Evolutionary conservation across 2,797 vertebrate species (phyloP), one percentile per base, ranked within the genome.

Genomic region (Macropodus opercularis): DNA sequence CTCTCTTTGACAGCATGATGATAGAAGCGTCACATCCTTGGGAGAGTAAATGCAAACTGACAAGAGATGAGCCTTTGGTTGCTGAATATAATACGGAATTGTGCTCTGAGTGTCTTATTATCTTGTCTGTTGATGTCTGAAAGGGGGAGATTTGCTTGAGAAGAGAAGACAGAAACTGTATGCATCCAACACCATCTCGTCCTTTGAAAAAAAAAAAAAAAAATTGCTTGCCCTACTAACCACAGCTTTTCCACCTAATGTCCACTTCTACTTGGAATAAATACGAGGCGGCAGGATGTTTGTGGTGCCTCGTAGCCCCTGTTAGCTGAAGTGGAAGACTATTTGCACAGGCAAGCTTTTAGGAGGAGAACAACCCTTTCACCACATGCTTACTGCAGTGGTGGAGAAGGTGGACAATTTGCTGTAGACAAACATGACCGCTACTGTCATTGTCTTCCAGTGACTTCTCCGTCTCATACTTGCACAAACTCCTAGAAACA

Each of bases 81-180:
- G 96, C 94, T 95, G 96, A 98, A 97, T 98, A 98, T 97, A 98
- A 98, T 98, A 95, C 95, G 92, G 96, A 96, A 98, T 98, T 98
- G 97, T 96, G 95, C 95, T 96, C 95, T 93, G 96, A 98, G 96
- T 98, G 96, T 95, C 97, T 99, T 96, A 99, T 99, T 98, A 99
- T 98, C 96, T 98, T 99, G 97, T 99, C 97, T 98, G 95, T 95
- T 96, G 96, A 96, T 96, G 96, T 96, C 93, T 94, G 94, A 95
- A 95, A 90, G 85, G 95, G 95, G 95, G 94, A 94, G 94, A 93
- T 94, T 95, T 92, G 95, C 80, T 95, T 94, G 94, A 96, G 94
- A 92, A 93, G 85, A 87, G 89, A 94, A 96, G 95, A 96, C 94
- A 96, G 94, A 95, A 92, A 94, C 93, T 93, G 93, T 88, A 87